phyloP scores from a whole-genome alignment of 2,797 vertebrate species.

The Lepidocolaptes lacrymiger region DNA sequence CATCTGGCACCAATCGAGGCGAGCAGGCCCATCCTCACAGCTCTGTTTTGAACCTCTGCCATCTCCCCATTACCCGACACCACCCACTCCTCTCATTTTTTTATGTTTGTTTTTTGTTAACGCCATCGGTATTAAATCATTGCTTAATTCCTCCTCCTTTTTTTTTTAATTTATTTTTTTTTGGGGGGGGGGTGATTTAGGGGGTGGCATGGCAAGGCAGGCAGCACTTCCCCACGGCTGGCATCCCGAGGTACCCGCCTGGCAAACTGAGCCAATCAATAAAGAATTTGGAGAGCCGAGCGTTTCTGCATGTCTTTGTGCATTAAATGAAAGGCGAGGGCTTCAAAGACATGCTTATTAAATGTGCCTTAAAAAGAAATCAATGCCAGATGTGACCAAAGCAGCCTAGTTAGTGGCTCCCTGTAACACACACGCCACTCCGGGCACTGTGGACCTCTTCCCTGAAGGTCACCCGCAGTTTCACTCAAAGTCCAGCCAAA shows the following conservation, averaged over 20 bases:
- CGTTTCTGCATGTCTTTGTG: slow-evolving; percentile 90
- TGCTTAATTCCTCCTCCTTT: neutral
- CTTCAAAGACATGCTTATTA: slow-evolving; percentile 96
- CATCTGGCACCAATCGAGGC: slow-evolving; percentile 92
- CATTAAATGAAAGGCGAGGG: slow-evolving; percentile 90
- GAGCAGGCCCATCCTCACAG: slow-evolving; percentile 82
- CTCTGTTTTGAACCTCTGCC: slow-evolving; percentile 87
- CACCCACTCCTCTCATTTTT: slow-evolving; percentile 66
- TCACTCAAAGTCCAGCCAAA: slow-evolving; percentile 71
- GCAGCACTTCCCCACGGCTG: neutral
- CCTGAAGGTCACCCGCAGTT: slow-evolving; percentile 74
- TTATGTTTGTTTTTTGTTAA: slow-evolving; percentile 76
- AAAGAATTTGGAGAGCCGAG: slow-evolving; percentile 86
- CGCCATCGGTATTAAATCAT: slow-evolving; percentile 74
- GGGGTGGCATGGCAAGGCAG: neutral
- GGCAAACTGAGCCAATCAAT: slow-evolving; percentile 87
- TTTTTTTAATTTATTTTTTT: neutral
- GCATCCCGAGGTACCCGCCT: slow-evolving; percentile 66
- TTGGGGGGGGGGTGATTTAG: rapidly evolving
- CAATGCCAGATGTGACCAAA: slow-evolving; percentile 95
- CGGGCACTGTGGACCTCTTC: slow-evolving; percentile 28
- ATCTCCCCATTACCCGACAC: slow-evolving; percentile 86
- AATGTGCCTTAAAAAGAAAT: slow-evolving; percentile 93
- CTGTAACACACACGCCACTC: slow-evolving; percentile 64
- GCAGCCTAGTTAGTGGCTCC: slow-evolving; percentile 83